These are phyloP conservation scores for Lonchura striata DNA, from an alignment of 2,113 vertebrate species.

Conservation along the genomic window DNA sequence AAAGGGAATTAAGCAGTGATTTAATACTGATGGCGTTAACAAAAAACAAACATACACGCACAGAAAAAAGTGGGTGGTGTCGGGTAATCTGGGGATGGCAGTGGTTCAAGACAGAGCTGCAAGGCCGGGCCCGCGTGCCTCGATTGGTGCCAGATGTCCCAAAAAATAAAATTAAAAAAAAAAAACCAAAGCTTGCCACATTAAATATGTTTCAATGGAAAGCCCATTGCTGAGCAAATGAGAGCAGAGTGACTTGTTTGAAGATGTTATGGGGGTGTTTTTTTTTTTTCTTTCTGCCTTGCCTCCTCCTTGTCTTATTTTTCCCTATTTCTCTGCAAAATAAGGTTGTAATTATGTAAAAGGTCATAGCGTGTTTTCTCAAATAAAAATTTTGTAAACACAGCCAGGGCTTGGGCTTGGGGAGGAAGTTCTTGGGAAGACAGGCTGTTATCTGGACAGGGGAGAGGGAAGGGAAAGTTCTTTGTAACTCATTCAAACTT, in stretches of 20 bases:
- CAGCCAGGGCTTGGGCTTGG: neutral
- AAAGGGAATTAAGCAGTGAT: constrained; percentile 20
- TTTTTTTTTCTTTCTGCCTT: neutral
- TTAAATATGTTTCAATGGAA: constrained; percentile 85
- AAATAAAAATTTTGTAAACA: constrained; percentile 39
- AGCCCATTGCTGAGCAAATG: constrained; percentile 66
- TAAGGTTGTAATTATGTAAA: constrained; percentile 70
- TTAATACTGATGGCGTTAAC: constrained; percentile 36
- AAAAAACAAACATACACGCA: constrained; percentile 6
- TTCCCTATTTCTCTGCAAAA: neutral
- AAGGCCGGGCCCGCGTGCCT: constrained; percentile 75
- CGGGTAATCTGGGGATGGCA: constrained; percentile 86
- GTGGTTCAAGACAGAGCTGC: constrained; percentile 84
- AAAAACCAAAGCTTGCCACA: constrained; percentile 77
- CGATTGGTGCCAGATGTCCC: constrained; percentile 93
- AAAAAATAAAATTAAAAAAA: constrained; percentile 15
- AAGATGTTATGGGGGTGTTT: constrained; percentile 62
- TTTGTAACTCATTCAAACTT: constrained; percentile 47
- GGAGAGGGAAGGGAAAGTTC: constrained; percentile 32
- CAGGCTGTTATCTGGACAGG: constrained; percentile 10
- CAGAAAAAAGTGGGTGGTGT: constrained; percentile 74
- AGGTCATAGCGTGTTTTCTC: constrained; percentile 44
- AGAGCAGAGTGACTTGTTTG: constrained; percentile 46
- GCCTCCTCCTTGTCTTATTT: neutral
- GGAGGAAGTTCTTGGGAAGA: constrained; percentile 52